These are phyloP conservation scores for silkworm (Bombyx mori) DNA, from an alignment of 1,140 invertebrate genomes.

Conservation along the genomic window ASM3026992v2 NC_085108.1:3741501-3742000, in stretches of 20 bases:
- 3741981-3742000: too few species aligned
- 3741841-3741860: neutral
- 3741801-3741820: neutral
- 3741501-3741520: conserved; percentile 46
- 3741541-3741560: conserved; percentile 38
- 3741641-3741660: conserved; percentile 22
- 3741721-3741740: neutral
- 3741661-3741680: conserved; percentile 23
- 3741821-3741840: neutral
- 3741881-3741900: too few species aligned
- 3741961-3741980: too few species aligned
- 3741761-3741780: conserved; percentile 8
- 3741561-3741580: conserved; percentile 46
- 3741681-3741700: conserved; percentile 23
- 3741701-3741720: conserved; percentile 8
- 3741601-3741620: neutral
- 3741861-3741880: too few species aligned
- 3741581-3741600: conserved; percentile 10
- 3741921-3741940: too few species aligned
- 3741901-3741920: too few species aligned
- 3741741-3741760: neutral
- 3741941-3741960: too few species aligned
- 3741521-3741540: conserved; percentile 51
- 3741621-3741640: conserved; percentile 25
- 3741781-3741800: neutral